Evolutionary conservation across 1,140 invertebrate species (phyloP), one percentile per base, ranked within the genome.

Genomic region (Atta colombica): DNA sequence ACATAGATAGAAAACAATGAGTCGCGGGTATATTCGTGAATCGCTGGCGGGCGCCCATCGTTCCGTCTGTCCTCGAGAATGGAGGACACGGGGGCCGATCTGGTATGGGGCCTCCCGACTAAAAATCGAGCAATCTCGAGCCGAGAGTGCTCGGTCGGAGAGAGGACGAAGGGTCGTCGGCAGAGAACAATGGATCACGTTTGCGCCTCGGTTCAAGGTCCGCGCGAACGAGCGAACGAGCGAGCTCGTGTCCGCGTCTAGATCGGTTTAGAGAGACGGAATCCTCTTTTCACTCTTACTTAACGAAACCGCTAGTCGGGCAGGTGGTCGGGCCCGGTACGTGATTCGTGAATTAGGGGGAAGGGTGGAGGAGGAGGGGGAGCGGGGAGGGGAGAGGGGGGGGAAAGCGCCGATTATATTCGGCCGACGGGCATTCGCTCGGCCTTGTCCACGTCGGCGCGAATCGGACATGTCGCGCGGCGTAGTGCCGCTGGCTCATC

Each of bases 131-230:
- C 89, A 90, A 91, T 90, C 39, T 45, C 89, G 75, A 28, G 49
- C 35, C 58, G 49, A 39, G 69, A 78, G 35, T 58, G 63, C 63
- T 45, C 55, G 75, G 86, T 77, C 71, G 77, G 61, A 65, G 55
- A 77, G 78, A 88, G 82, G 77, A 88, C 87, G 85, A 87, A 87
- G 90, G 89, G 84, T 91, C 89, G 89, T 89, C 89, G 71, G 71
- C 90, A 91, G 85, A 91, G 90, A 91, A 91, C 90, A 91, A 91
- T 90, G 89, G 89, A 81, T 72, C 89, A 90, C 84, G 87, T 85
- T 89, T 89, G 87, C 85, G 84, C n/a, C 60, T 80, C 61, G 90
- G 90, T 91, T 91, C 90, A 91, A 91, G 90, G 90, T 89, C 90
- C 65, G 66, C 53, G 39, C 39, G 66, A 69, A 45, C n/a, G 65